Conservation (phyloP, 1,140 invertebrate species). For the Penaeus chinensis region DNA sequence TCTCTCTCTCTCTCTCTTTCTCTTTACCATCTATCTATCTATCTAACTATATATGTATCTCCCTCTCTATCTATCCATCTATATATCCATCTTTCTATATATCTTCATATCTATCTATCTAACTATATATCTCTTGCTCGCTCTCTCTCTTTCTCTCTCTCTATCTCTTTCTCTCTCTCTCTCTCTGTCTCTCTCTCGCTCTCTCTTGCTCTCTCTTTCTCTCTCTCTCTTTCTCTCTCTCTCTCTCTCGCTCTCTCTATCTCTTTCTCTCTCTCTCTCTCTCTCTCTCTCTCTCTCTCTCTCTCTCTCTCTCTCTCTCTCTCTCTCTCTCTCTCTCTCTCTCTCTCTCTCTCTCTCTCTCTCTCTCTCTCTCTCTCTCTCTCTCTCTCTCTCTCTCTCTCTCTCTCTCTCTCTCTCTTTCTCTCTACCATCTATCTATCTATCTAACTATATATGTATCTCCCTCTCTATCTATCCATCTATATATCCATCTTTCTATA, state of each 20-base stretch:
- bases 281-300: not conserved
- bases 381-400: not conserved
- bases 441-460: too few species aligned
- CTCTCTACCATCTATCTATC: not conserved
- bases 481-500: too few species aligned
- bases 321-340: slow-evolving; percentile 8
- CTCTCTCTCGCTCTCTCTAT: not conserved
- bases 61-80: not conserved
- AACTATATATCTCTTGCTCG: not conserved
- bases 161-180: not conserved
- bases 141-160: not conserved
- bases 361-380: not conserved
- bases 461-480: too few species aligned
- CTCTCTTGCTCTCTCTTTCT: not conserved
- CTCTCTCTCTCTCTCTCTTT: not conserved
- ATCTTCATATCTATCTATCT: not conserved
- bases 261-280: not conserved
- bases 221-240: not conserved
- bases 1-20: not conserved
- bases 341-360: not conserved
- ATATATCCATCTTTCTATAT: not conserved
- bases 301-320: not conserved
- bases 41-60: slow-evolving; percentile 12
- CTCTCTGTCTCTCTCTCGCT: not conserved
- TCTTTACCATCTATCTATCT: not conserved